Conservation (phyloP, 2,888 invertebrate species). For the Philonicus albiceps region DNA sequence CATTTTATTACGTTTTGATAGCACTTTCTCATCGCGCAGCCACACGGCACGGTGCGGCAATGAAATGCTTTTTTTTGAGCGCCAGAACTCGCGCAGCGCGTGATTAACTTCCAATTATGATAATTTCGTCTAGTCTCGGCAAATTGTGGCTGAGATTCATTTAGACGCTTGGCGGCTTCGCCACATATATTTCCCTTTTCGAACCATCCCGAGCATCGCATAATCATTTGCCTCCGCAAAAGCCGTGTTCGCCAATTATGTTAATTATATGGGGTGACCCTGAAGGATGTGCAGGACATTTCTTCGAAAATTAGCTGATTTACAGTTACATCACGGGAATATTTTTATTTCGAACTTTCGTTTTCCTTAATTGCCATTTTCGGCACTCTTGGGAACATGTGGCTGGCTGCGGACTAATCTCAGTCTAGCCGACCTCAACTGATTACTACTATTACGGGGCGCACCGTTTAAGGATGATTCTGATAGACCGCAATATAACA, state of each 20-base stretch:
- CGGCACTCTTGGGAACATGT: neutral
- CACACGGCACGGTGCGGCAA: neutral
- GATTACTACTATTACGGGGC: constrained; percentile 14
- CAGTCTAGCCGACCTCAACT: neutral
- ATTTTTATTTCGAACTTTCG: neutral
- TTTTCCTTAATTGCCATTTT: neutral
- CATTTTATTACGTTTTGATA: neutral
- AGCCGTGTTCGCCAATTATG: constrained; percentile 45
- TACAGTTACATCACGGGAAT: constrained; percentile 15
- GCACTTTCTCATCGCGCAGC: neutral
- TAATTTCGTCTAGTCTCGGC: constrained; percentile 30
- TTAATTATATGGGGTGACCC: constrained; percentile 39
- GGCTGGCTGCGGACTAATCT: neutral
- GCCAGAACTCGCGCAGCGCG: neutral
- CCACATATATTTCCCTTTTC: neutral
- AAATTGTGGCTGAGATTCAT: constrained; percentile 16
- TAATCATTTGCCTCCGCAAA: constrained; percentile 35
- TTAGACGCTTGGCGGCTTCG: neutral
- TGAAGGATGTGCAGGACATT: constrained; percentile 35
- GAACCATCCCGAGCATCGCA: neutral
- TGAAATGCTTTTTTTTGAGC: neutral
- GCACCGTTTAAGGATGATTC: neutral
- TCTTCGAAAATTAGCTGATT: constrained; percentile 9
- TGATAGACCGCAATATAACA: neutral
- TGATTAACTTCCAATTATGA: constrained; percentile 29